Conservation (phyloP, 1,140 invertebrate genomes). For the Polyergus mexicanus region DNA sequence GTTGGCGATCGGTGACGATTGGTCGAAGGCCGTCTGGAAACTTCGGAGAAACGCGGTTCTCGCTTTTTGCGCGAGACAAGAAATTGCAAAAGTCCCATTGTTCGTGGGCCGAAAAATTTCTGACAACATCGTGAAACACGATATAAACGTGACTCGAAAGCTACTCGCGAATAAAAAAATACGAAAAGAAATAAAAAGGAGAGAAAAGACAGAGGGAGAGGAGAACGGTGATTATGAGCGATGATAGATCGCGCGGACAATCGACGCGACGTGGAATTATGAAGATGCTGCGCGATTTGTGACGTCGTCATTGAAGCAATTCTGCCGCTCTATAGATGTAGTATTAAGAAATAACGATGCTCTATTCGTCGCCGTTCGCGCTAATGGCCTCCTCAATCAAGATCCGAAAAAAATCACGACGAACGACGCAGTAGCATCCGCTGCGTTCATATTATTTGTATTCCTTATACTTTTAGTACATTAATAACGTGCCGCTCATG, state of each 20-base stretch:
- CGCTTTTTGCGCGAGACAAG: background rate
- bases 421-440: slow-evolving; percentile 8
- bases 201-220: background rate
- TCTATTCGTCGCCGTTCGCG: slow-evolving; percentile 1
- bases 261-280: slow-evolving; percentile 52
- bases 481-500: slow-evolving; percentile 39
- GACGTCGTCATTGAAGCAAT: slow-evolving; percentile 51
- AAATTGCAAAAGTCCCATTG: slow-evolving; percentile 54
- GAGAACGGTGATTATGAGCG: slow-evolving; percentile 52
- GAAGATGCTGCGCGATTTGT: slow-evolving; percentile 44
- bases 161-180: slow-evolving; percentile 22
- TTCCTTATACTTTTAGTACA: slow-evolving; percentile 17
- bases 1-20: slow-evolving; percentile 25
- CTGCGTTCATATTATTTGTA: slow-evolving; percentile 50
- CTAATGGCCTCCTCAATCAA: slow-evolving; percentile 63
- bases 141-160: slow-evolving; percentile 24
- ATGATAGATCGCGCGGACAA: slow-evolving; percentile 52
- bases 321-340: slow-evolving; percentile 27
- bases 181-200: background rate
- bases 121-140: slow-evolving; percentile 39
- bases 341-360: slow-evolving; percentile 48
- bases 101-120: slow-evolving; percentile 53
- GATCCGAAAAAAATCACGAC: slow-evolving; percentile 28
- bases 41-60: slow-evolving; percentile 31
- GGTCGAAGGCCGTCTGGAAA: slow-evolving; percentile 26